A percentile compares a stretch with the other conserved stretches of the same genome.
phyloP scores from a whole-genome alignment of 2,888 invertebrate genomes.

The Rhodophaea formosa region DNA sequence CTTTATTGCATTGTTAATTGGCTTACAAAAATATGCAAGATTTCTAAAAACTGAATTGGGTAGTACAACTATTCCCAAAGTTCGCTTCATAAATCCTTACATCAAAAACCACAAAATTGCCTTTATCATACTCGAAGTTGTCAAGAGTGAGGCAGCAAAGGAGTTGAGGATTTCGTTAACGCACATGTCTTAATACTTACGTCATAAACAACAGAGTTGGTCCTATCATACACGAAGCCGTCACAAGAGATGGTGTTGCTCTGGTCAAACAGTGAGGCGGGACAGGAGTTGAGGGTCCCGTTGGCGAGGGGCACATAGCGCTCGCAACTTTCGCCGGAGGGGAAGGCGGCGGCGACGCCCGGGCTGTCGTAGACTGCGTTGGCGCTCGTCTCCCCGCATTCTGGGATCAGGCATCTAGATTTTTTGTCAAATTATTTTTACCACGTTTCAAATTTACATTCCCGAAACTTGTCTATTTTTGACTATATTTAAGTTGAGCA shows the following conservation, averaged over 20 bases:
- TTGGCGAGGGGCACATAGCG: constrained; percentile 41
- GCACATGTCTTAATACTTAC: constrained; percentile 28
- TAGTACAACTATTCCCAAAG: no score
- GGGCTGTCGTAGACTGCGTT: constrained; percentile 48
- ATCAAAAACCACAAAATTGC: no score
- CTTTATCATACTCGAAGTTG: no score
- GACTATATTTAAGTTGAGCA: no score
- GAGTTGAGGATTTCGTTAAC: no score
- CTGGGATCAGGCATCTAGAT: constrained; percentile 37
- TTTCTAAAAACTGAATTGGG: no score
- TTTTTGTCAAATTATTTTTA: not conserved
- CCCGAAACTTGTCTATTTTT: no score
- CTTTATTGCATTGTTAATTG: no score
- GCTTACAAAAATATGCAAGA: no score
- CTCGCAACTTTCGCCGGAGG: constrained; percentile 53
- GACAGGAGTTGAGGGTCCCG: constrained; percentile 28
- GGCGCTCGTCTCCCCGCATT: constrained; percentile 33
- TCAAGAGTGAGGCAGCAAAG: no score
- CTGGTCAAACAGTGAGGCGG: constrained; percentile 35
- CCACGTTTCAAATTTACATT: no score
- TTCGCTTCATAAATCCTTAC: no score
- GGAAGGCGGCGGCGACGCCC: constrained; percentile 42
- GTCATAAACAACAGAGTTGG: constrained; percentile 41
- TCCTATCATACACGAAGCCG: constrained; percentile 39
- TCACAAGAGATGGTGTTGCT: constrained; percentile 30